phyloP scores from a whole-genome alignment of 2,797 vertebrate species.

The Nyctalus aviator region DNA sequence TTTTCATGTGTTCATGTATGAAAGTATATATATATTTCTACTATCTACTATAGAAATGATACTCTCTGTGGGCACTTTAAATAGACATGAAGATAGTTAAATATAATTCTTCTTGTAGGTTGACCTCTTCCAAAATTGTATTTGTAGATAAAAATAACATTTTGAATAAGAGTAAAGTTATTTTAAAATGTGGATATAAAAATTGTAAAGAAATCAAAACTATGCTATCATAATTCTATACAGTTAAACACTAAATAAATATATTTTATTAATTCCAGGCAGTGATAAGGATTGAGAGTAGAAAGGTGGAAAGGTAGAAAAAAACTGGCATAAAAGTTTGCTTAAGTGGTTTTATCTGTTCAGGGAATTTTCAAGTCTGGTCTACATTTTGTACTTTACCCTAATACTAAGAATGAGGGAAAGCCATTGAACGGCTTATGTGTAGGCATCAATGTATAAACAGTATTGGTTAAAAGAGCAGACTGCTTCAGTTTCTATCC shows the following conservation, averaged over 20 bases:
- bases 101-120: not conserved
- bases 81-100: not conserved
- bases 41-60: not conserved
- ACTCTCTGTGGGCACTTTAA: not conserved
- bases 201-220: not conserved
- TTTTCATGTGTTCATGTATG: not conserved
- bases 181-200: not conserved
- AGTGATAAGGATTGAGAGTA: not conserved
- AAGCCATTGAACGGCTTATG: not conserved
- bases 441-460: not conserved
- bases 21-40: constrained; percentile 8
- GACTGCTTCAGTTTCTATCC: not conserved
- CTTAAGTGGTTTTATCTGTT: not conserved
- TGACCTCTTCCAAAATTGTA: not conserved
- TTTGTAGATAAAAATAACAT: not conserved
- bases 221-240: not conserved
- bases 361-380: not conserved
- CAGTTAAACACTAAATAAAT: not conserved
- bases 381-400: not conserved
- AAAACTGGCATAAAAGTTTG: not conserved
- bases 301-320: not conserved
- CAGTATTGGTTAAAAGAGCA: too few species aligned
- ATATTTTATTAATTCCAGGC: not conserved
- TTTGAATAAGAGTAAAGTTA: not conserved
- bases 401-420: not conserved